Evolutionary conservation across 2,113 vertebrate species (phyloP).

Genomic region (Heloderma charlesbogerti): DNA sequence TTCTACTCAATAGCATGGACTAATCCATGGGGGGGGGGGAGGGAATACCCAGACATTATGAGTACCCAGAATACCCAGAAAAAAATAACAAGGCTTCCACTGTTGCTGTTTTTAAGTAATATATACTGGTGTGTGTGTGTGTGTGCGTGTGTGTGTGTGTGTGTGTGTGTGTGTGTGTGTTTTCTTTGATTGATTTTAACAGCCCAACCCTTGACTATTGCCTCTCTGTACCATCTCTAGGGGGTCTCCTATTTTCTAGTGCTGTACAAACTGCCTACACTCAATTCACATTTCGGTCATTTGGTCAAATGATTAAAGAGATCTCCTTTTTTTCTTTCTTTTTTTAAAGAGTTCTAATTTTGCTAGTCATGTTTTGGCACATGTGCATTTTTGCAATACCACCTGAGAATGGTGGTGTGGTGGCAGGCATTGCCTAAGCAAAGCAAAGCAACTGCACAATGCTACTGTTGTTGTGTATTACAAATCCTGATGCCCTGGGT

Average conservation of each 20-base stretch:
- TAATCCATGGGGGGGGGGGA: neutral
- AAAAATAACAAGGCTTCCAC: neutral
- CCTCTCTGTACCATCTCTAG: neutral
- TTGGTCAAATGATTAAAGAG: neutral
- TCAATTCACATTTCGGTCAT: neutral
- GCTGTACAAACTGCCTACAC: neutral
- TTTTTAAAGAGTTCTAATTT: neutral
- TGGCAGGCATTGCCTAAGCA: neutral
- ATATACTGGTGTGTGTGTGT: neutral
- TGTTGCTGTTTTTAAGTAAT: neutral
- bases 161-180: neutral
- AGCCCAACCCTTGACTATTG: neutral
- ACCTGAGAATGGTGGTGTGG: neutral
- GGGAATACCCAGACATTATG: neutral
- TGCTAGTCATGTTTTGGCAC: neutral
- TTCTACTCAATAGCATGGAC: constrained; percentile 26
- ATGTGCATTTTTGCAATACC: neutral
- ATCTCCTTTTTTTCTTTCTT: too few relatives aligned
- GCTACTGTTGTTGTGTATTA: too few relatives aligned
- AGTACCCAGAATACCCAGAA: too few relatives aligned
- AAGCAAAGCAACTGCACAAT: too few relatives aligned
- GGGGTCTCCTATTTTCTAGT: neutral
- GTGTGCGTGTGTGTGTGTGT: too few relatives aligned
- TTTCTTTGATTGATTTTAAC: neutral
- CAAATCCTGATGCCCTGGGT: neutral